Evolutionary conservation across 1,140 invertebrate species (phyloP), one percentile per base, ranked within the genome.

Genomic region (Zaprionus africanus): DNA sequence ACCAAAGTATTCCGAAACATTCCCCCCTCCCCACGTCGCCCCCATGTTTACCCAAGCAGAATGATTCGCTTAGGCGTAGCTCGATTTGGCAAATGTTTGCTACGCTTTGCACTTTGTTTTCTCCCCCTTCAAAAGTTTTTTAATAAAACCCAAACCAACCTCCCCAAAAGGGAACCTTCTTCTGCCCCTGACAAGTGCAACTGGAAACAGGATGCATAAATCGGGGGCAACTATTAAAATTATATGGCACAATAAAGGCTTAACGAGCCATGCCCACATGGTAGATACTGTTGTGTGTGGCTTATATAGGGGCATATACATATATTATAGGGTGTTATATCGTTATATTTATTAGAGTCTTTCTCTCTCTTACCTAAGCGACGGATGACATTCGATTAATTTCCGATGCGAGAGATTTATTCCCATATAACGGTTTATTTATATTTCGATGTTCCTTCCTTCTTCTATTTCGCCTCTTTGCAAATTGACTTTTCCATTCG

Each of bases 211-310:
- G 7, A 17, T 46, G 41, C 31, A 22, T 28, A 58, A 68, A 15
- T 51, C 31, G 3, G 19, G 4, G 24, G 36, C 34, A 41, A 56
- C 34, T 65, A 65, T 65, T 56, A 65, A 57, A 43, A 28, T 65
- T 65, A 56, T 57, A 41, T 65, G 26, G 36, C 63, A 56, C 38
- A 56, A 56, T 65, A 57, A 57, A 57, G n/a, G 51, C 46, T 36
- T 63, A 34, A 51, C 46, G 46, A 51, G 46, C 4, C 46, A n/a
- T 43, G n/a, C 15, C 38, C 43, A 19, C 17, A 49, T 49, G 43
- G n/a, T 1, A 19, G 19, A 13, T 6, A 51, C 6, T 7, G 46
- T 22, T 12, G 13, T 51, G 24, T 51, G 2, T 22, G 46, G 19
- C 4, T 5, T 24, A 51, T 51, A 51, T 51, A 51, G 19, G 11